Conservation (phyloP, 1,140 invertebrate species). For the Plodia interpunctella region DNA sequence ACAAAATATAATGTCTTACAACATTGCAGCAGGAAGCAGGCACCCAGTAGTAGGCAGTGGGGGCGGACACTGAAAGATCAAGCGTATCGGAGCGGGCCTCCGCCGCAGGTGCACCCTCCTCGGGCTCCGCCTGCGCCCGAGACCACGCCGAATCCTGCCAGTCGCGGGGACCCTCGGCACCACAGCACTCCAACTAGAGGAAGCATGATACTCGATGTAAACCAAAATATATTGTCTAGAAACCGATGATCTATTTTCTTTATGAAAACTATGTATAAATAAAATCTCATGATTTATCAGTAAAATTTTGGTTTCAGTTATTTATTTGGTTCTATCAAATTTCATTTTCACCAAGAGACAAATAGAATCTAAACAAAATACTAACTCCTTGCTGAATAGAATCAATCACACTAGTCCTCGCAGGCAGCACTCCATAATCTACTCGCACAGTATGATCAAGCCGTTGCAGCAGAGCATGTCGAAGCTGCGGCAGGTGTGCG, state of each 20-base stretch:
- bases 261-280: too few relatives aligned
- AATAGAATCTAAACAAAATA: constrained; percentile 6
- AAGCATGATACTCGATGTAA: too few relatives aligned
- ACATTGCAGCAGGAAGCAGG: constrained; percentile 46
- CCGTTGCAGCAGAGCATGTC: constrained; percentile 37
- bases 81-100: constrained; percentile 21
- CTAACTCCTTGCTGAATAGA: constrained; percentile 49
- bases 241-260: too few relatives aligned
- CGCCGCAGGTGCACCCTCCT: not conserved
- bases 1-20: not conserved
- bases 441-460: constrained; percentile 46
- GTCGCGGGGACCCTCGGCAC: constrained; percentile 44
- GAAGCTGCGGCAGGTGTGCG: constrained; percentile 44
- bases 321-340: too few relatives aligned
- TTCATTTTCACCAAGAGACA: too few relatives aligned
- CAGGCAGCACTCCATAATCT: constrained; percentile 44
- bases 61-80: constrained; percentile 49
- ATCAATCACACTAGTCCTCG: constrained; percentile 48
- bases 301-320: too few relatives aligned
- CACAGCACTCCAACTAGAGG: constrained; percentile 47
- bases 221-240: too few relatives aligned
- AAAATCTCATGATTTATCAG: too few relatives aligned
- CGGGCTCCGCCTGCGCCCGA: constrained; percentile 16
- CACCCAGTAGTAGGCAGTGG: constrained; percentile 44
- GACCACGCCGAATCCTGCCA: constrained; percentile 53